These are phyloP conservation scores for Oxyura jamaicensis DNA, from an alignment of 2,113 vertebrate species.

Conservation along the genomic window DNA sequence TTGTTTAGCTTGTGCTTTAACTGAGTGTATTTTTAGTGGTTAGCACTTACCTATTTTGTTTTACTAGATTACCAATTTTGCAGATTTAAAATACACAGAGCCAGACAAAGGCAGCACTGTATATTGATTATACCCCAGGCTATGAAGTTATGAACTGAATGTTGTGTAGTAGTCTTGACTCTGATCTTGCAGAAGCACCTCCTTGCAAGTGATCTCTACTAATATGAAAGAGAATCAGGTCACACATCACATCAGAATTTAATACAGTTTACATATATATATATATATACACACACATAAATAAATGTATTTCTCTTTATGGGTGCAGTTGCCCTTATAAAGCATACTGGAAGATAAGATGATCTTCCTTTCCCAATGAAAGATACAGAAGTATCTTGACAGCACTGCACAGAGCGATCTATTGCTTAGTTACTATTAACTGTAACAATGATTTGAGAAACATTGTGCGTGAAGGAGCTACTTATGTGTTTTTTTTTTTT, in stretches of 20 bases:
- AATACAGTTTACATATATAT: not conserved
- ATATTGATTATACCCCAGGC: rapidly evolving
- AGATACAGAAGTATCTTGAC: not conserved
- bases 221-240: not conserved
- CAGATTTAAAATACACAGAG: not conserved
- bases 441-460: not conserved
- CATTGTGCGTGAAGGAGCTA: not conserved
- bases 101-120: not conserved
- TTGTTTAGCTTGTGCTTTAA: not conserved
- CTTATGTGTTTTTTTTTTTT: not conserved
- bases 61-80: not conserved
- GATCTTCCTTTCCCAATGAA: not conserved
- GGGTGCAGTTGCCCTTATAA: not conserved
- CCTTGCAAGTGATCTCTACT: not conserved
- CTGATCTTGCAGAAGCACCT: not conserved
- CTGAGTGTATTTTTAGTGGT: not conserved
- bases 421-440: not conserved
- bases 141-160: not conserved
- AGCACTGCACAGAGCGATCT: not conserved
- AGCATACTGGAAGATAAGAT: not conserved
- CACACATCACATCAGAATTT: not conserved
- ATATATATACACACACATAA: too few relatives aligned
- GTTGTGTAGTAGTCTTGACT: not conserved
- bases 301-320: not conserved
- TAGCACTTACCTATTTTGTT: not conserved